Conservation (phyloP, 1,140 invertebrate genomes). For the Pollicipes pollicipes region DNA sequence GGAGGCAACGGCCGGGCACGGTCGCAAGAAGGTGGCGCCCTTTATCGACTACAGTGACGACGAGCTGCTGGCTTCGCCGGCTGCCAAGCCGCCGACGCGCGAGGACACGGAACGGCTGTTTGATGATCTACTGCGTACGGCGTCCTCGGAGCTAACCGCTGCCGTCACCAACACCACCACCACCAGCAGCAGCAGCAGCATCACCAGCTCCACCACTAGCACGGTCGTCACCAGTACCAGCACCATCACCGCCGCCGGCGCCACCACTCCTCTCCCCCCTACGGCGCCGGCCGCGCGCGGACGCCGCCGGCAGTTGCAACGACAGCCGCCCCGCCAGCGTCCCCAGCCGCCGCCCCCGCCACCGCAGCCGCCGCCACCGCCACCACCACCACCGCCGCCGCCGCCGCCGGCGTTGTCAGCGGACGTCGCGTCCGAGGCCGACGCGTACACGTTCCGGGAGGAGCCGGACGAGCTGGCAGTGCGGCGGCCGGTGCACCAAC, state of each 20-base stretch:
- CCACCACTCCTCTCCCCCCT: neutral
- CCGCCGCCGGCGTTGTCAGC: too few relatives aligned
- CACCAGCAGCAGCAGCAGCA: too few relatives aligned
- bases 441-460: neutral
- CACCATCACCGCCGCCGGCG: neutral
- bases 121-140: neutral
- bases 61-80: neutral
- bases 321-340: neutral
- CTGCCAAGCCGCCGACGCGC: neutral
- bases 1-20: neutral
- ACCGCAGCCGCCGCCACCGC: too few relatives aligned
- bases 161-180: too few relatives aligned
- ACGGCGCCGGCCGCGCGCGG: too few relatives aligned
- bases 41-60: conserved; percentile 1
- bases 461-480: neutral
- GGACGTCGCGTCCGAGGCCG: neutral
- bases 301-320: neutral
- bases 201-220: too few relatives aligned
- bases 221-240: too few relatives aligned
- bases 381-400: too few relatives aligned
- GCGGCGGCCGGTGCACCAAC: neutral
- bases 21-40: neutral
- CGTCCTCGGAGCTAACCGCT: too few relatives aligned
- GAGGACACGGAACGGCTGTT: conserved; percentile 2
- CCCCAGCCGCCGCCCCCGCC: too few relatives aligned